These are phyloP conservation scores for Felis chaus DNA, from an alignment of 2,113 vertebrate genomes.

Conservation along the genomic window DNA sequence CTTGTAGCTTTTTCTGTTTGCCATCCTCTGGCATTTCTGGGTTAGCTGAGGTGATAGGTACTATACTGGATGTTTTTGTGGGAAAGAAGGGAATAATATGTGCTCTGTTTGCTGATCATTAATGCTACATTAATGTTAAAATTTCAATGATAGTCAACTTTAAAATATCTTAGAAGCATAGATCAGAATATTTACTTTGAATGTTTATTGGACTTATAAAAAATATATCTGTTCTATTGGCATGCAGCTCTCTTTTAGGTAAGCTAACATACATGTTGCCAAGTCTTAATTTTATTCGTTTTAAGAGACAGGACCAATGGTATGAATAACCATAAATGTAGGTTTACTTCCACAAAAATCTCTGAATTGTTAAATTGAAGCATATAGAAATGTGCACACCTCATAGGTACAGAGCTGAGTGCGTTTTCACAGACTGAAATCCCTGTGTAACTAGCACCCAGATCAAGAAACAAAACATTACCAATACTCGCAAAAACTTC, in stretches of 20 bases:
- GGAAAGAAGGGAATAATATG: not conserved
- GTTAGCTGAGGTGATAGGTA: not conserved
- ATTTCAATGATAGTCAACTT: not conserved
- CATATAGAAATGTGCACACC: not conserved
- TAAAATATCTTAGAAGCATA: slow-evolving; percentile 11
- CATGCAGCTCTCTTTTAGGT: not conserved
- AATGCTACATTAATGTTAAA: not conserved
- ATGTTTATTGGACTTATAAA: not conserved
- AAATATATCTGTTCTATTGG: not conserved
- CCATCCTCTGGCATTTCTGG: not conserved
- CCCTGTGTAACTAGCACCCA: not conserved
- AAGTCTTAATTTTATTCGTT: not conserved
- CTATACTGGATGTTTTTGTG: not conserved
- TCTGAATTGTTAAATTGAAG: not conserved
- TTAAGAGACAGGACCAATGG: not conserved
- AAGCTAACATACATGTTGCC: not conserved
- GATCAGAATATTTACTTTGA: not conserved
- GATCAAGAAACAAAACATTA: not conserved
- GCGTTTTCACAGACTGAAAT: slow-evolving; percentile 5
- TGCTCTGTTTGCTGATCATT: not conserved
- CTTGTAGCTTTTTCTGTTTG: not conserved
- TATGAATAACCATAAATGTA: not conserved
- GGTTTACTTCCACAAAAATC: not conserved
- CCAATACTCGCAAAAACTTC: not conserved
- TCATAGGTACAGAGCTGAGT: not conserved